These are phyloP conservation scores for Botia kubotai DNA, from an alignment of 2,797 vertebrate genomes.

Conservation along the genomic window DNA sequence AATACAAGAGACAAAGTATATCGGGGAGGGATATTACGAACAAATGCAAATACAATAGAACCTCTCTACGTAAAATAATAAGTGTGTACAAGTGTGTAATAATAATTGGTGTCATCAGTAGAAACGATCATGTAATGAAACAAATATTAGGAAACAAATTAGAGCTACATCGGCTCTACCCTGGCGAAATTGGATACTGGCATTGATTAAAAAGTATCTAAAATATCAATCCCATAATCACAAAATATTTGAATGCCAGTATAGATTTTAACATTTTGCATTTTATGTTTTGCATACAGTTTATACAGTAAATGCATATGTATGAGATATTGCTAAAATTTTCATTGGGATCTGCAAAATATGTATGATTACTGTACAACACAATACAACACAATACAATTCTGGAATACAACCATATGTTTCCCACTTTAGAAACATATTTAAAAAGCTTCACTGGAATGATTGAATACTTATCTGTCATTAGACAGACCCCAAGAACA, in stretches of 20 bases:
- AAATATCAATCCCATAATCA: too few species aligned
- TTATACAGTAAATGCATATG: background rate
- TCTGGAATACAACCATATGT: slow-evolving; percentile 17
- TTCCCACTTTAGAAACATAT: slow-evolving; percentile 8
- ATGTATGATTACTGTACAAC: background rate
- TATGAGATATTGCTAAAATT: background rate
- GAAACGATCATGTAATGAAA: background rate
- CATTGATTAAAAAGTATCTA: too few species aligned
- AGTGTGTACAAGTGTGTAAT: background rate
- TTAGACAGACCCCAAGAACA: slow-evolving; percentile 45
- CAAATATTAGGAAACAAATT: background rate
- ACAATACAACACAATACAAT: background rate
- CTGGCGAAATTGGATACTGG: too few species aligned
- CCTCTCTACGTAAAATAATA: background rate
- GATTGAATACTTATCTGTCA: slow-evolving; percentile 39
- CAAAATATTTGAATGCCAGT: too few species aligned
- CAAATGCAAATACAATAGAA: slow-evolving; percentile 2
- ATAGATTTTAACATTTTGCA: too few species aligned
- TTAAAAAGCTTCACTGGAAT: slow-evolving; percentile 26
- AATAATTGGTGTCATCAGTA: background rate
- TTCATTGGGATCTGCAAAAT: background rate
- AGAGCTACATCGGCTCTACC: too few species aligned
- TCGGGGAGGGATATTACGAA: background rate
- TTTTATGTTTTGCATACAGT: background rate
- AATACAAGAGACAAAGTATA: slow-evolving; percentile 18